A percentile compares a stretch with the other conserved stretches of the same genome.
Evolutionary conservation across 2,797 vertebrate genomes (phyloP).

Genomic region (Octomys mimax): DNA sequence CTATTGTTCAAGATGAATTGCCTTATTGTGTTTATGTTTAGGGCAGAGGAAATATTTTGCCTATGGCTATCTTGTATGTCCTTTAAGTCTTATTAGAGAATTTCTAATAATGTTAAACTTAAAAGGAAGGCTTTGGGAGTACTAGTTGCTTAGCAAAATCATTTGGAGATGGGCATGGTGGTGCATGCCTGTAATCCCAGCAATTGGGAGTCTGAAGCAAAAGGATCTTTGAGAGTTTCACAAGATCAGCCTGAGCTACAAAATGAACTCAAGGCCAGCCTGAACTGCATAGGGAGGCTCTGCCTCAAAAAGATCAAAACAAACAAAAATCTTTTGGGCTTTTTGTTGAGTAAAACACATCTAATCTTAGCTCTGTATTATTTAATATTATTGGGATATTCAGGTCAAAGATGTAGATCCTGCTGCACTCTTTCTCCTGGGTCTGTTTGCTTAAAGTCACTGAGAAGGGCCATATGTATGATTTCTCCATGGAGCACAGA

Average conservation of each 20-base stretch:
- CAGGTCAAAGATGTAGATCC: constrained; percentile 18
- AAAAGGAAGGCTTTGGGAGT: background rate
- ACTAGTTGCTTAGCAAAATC: background rate
- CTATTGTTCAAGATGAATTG: background rate
- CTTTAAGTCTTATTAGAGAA: background rate
- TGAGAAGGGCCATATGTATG: background rate
- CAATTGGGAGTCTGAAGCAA: no score
- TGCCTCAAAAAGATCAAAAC: no score
- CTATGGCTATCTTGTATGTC: background rate
- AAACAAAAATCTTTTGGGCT: background rate
- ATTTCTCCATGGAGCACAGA: background rate
- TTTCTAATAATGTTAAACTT: background rate
- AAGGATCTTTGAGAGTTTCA: no score
- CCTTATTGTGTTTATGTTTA: background rate
- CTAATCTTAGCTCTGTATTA: background rate
- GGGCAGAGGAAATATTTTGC: background rate
- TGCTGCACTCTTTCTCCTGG: background rate
- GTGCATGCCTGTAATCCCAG: no score
- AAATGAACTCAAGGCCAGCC: no score
- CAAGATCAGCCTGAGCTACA: no score
- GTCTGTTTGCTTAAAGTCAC: background rate
- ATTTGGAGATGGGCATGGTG: no score
- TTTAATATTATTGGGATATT: background rate
- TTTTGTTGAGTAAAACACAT: background rate
- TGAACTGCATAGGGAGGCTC: no score